Evolutionary conservation across 1,140 invertebrate species (phyloP).

Genomic region (Sminthurides bifidus): DNA sequence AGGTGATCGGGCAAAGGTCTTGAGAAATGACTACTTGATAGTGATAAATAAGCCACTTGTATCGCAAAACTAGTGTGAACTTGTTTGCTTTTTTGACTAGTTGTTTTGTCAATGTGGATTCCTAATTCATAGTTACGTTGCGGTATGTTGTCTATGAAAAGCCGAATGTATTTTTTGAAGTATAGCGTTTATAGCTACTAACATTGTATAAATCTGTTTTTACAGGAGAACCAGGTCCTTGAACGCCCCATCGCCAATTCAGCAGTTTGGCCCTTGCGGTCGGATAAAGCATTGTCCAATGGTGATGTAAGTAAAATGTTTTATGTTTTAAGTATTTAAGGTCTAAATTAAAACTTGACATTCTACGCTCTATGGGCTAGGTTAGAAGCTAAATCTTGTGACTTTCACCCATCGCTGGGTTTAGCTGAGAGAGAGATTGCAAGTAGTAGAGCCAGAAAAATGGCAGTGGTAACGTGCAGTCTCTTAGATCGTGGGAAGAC

Average conservation of each 20-base stretch:
- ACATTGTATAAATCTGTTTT: conserved; percentile 32
- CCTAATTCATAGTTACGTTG: background rate
- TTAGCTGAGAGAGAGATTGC: background rate
- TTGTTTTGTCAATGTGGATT: background rate
- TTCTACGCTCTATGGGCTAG: too few relatives aligned
- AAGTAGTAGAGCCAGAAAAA: conserved; percentile 6
- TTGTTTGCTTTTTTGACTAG: background rate
- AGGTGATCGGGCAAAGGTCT: background rate
- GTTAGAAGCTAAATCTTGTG: too few relatives aligned
- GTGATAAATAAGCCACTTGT: too few relatives aligned
- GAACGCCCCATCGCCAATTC: conserved; percentile 83
- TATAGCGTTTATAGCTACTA: background rate
- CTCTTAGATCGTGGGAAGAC: too few relatives aligned
- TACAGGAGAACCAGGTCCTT: conserved; percentile 81
- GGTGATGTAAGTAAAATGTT: conserved; percentile 70
- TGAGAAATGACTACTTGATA: background rate
- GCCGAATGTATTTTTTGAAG: background rate
- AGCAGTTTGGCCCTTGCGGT: conserved; percentile 90
- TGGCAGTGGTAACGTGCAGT: too few relatives aligned
- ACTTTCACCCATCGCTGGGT: too few relatives aligned
- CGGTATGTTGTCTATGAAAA: background rate
- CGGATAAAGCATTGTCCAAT: conserved; percentile 87
- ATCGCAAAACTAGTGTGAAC: too few relatives aligned
- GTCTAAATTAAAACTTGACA: too few relatives aligned
- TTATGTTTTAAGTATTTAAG: too few relatives aligned